Conservation (phyloP, 64 coral and sea anemone species). For the Orbicella faveolata region DNA sequence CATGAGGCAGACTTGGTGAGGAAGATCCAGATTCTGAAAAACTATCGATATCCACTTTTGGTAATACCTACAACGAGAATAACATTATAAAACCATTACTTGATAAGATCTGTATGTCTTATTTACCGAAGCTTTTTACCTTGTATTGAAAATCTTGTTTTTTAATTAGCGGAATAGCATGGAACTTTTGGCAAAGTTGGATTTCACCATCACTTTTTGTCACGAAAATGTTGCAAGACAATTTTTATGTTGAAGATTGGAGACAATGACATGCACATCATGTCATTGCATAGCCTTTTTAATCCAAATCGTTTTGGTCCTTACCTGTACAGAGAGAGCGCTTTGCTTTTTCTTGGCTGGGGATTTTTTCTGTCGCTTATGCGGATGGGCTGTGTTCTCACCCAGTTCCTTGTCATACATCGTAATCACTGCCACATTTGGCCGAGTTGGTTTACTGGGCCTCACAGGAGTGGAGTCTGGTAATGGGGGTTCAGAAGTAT, state of each 20-base stretch:
- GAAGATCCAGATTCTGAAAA: constrained; percentile 61
- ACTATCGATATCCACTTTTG: constrained; percentile 91
- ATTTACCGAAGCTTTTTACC: too few relatives aligned
- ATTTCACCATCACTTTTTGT: too few relatives aligned
- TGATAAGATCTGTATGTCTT: too few relatives aligned
- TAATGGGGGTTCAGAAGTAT: not conserved
- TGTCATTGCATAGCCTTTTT: not conserved
- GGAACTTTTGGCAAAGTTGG: too few relatives aligned
- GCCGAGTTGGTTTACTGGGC: not conserved
- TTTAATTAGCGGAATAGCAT: too few relatives aligned
- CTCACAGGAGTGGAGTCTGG: constrained; percentile 23
- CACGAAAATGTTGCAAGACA: too few relatives aligned
- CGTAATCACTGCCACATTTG: constrained; percentile 73
- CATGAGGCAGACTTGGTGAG: not conserved
- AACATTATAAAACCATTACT: not conserved
- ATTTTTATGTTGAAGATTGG: too few relatives aligned
- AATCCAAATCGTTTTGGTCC: not conserved
- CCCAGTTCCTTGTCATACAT: constrained; percentile 36
- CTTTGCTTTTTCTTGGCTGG: constrained; percentile 26
- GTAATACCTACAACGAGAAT: constrained; percentile 60
- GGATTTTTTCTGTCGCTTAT: constrained; percentile 40
- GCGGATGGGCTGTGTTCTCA: constrained; percentile 1
- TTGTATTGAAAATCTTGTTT: too few relatives aligned
- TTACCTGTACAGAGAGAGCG: constrained; percentile 52
- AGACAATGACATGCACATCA: not conserved